A percentile compares a stretch with the other conserved stretches of the same genome.
phyloP scores from a whole-genome alignment of 2,113 vertebrate genomes.

The Monarcha castaneiventris region DNA sequence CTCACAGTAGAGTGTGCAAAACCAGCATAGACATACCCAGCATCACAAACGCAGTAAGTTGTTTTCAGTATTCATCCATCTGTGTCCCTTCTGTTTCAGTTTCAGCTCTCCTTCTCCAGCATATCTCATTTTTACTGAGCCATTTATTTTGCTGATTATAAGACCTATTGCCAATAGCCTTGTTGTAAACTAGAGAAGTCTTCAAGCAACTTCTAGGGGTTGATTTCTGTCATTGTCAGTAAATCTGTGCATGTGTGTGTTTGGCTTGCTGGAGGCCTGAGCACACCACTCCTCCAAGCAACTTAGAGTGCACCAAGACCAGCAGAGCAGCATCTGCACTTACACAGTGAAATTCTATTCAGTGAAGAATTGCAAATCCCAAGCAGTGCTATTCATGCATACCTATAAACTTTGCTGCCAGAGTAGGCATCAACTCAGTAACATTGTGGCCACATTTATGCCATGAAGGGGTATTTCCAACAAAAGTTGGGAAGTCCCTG shows the following conservation, averaged over 20 bases:
- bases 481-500: neutral
- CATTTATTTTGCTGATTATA: neutral
- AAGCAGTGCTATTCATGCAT: neutral
- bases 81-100: neutral
- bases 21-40: neutral
- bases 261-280: neutral
- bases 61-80: neutral
- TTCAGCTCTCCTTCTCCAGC: neutral
- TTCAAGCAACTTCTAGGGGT: neutral
- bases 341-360: neutral
- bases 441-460: neutral
- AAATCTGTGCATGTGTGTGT: neutral
- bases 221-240: neutral
- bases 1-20: neutral
- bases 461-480: neutral
- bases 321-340: neutral
- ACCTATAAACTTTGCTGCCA: neutral
- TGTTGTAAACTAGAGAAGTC: neutral
- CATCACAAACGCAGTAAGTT: neutral
- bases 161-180: neutral
- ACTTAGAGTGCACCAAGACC: neutral
- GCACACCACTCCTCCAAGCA: neutral
- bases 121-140: neutral
- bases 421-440: neutral
- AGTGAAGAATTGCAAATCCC: neutral